These are phyloP conservation scores for Apteryx mantelli DNA, from an alignment of 2,113 vertebrate species.

Conservation along the genomic window DNA sequence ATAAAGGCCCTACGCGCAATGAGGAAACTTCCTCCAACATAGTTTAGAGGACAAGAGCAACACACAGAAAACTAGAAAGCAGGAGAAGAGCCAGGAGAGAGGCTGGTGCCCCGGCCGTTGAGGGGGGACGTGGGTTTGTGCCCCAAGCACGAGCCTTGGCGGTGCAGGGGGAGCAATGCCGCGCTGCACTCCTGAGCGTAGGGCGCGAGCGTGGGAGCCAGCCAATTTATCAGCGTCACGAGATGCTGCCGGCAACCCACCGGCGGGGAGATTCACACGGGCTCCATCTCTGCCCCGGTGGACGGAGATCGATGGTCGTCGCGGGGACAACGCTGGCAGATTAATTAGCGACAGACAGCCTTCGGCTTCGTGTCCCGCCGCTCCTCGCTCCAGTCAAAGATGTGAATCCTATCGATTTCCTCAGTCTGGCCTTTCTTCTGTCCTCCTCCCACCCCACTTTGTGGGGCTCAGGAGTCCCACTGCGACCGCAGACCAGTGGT, in stretches of 20 bases:
- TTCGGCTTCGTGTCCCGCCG: background rate
- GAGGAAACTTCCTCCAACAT: no score
- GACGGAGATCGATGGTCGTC: background rate
- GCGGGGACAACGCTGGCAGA: background rate
- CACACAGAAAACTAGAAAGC: no score
- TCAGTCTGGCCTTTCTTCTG: background rate
- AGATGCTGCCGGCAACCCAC: background rate
- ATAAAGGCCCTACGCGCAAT: no score
- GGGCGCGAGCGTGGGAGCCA: background rate
- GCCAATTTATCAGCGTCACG: background rate
- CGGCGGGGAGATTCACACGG: rapidly evolving
- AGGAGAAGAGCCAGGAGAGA: no score
- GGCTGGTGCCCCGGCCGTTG: no score
- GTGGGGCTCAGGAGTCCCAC: background rate
- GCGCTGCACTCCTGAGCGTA: rapidly evolving
- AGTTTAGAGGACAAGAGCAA: no score
- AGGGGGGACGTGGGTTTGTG: no score
- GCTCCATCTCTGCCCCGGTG: background rate
- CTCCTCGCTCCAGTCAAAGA: background rate
- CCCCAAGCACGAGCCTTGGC: no score
- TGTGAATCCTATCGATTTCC: background rate
- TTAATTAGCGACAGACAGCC: background rate
- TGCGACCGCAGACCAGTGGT: no score
- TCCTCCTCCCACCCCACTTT: background rate
- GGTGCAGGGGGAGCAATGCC: no score